Base-by-base conservation (phyloP, 2,888 invertebrate genomes). In the Drosophila falleni region DNA sequence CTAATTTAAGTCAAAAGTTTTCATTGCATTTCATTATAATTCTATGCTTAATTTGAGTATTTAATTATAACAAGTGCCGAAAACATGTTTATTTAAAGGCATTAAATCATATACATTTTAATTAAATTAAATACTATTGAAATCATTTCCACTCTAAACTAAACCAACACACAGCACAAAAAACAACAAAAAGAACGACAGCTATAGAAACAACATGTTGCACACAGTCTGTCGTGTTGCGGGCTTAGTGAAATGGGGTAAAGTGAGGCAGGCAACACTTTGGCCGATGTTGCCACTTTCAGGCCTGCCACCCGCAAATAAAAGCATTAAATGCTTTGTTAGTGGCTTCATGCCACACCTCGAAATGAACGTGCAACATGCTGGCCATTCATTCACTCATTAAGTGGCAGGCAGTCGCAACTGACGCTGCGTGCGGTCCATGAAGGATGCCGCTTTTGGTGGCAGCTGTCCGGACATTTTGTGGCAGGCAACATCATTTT, bases 271-370 rank as follows among this genome's bases (percentile, higher is more conserved):
- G 67, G 46, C 67, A 56, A 42, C 55, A 76, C 59, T 63, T 74
- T 74, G n/a, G 54, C 9, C 61, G 44, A 49, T 47, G 74, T 65
- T 66, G 81, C 73, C 82, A 80, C 64, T 78, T 89, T 69, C 75
- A 73, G 87, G 84, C 80, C 75, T 87, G 81, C 78, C 79, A 72
- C 89, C 81, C 89, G 76, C 81, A 88, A 83, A 88, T 83, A 87
- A 87, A 87, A 89, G 81, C 87, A 87, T 89, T 84, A 79, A 85
- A 89, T 80, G 87, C 74, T 85, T 87, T 87, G 89, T 78, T 87
- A 73, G 74, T 67, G 78, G 62, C 62, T 55, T 63, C 74, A 66
- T 63, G 56, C 61, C 41, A 26, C 35, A 41, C 29, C 33, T 35
- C 46, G 41, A 37, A 44, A 23, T 23, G 26, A 39, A 46, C 67